A percentile compares a stretch with the other conserved stretches of the same genome.
These are phyloP conservation scores for Euthynnus affinis DNA, from an alignment of 2,797 vertebrate genomes.

Conservation along the genomic window DNA sequence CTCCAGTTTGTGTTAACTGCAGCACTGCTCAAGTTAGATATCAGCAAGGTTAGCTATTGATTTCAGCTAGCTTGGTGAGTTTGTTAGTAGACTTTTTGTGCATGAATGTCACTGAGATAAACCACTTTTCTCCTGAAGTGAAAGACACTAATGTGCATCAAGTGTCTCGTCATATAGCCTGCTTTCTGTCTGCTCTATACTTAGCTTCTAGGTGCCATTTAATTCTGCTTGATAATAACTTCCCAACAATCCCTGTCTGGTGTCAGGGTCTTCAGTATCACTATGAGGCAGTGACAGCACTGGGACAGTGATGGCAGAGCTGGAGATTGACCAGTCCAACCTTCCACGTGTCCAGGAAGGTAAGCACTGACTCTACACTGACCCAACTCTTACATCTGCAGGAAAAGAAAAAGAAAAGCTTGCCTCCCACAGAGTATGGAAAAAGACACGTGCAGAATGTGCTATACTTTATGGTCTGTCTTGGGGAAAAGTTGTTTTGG, in stretches of 20 bases:
- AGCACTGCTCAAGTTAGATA: background rate
- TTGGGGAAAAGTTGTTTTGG: conserved; percentile 34
- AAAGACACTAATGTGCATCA: background rate
- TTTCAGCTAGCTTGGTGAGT: background rate
- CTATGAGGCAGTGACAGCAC: conserved; percentile 70
- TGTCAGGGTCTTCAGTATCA: conserved; percentile 47
- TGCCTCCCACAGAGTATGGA: background rate
- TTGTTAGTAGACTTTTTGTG: background rate
- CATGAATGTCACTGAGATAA: background rate
- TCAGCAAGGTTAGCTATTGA: background rate
- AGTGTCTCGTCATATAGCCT: background rate
- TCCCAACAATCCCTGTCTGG: background rate
- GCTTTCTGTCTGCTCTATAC: background rate
- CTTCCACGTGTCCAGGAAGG: conserved; percentile 87
- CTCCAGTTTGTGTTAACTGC: background rate
- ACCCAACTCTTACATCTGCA: background rate
- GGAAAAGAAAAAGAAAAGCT: background rate
- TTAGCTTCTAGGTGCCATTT: background rate
- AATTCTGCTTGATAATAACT: background rate
- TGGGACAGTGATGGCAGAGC: conserved; percentile 82
- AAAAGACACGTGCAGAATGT: conserved; percentile 3
- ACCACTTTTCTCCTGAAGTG: background rate
- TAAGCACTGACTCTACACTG: conserved; percentile 52
- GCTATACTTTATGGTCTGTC: background rate
- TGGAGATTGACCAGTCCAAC: conserved; percentile 87